Evolutionary conservation across 2,797 vertebrate genomes (phyloP).

Genomic region (Anableps anableps): DNA sequence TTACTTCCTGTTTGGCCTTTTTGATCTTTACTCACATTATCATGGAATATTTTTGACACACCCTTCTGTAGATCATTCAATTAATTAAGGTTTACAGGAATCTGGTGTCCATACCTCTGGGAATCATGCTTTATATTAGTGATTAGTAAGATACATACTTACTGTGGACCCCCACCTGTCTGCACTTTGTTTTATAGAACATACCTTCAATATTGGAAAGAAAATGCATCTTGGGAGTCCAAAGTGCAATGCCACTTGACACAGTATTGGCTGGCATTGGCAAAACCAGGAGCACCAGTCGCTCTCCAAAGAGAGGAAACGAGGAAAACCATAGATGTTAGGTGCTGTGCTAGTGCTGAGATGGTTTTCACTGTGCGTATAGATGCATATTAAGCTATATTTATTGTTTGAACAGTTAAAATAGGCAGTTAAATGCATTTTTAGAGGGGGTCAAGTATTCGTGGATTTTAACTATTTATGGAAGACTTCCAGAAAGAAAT

Average conservation of each 20-base stretch:
- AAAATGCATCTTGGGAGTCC: background rate
- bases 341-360: background rate
- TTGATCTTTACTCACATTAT: background rate
- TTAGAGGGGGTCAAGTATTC: too few species aligned
- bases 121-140: background rate
- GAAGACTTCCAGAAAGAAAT: too few species aligned
- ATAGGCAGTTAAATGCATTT: too few species aligned
- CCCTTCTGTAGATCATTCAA: background rate
- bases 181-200: background rate
- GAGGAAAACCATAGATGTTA: background rate
- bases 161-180: background rate
- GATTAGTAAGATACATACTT: background rate
- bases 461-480: too few species aligned
- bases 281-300: background rate
- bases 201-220: background rate
- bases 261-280: background rate
- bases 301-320: background rate
- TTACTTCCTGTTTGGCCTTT: background rate
- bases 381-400: too few species aligned
- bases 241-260: background rate
- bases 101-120: background rate
- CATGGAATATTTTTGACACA: background rate
- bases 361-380: too few species aligned
- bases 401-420: too few species aligned
- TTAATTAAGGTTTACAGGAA: background rate